Base-by-base conservation (phyloP, 1,140 invertebrate species). In the Eumaeus atala region DNA sequence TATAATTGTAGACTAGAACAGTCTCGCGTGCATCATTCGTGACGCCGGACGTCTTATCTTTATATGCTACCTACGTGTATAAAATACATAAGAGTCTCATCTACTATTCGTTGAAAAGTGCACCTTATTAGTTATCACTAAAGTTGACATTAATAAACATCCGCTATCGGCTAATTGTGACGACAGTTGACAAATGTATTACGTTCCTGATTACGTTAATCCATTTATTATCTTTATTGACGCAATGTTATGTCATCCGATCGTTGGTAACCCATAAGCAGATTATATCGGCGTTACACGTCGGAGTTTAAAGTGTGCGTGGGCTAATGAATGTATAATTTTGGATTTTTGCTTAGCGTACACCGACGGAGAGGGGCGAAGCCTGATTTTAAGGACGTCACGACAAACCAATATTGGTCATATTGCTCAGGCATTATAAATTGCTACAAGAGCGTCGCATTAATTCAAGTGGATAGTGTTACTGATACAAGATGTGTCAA, bases 191-290 rank as follows among this genome's bases (percentile, higher is more conserved):
- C 42, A 47, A 51, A 49, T 33, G 49, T n/a, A 37, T 11, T 18
- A 12, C 9, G 40, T 21, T 36, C 37, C 6, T 17, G 40, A 48
- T 56, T 60, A 49, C 36, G 53, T 42, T 63, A 51, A 56, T 60
- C 59, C 47, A 59, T 54, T 35, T 48, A 53, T 70, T 70, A 70
- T 70, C 67, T 64, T 35, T 58, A 44, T 68, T 64, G 68, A 70
- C 68, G 67, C 61, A 38, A 57, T 58, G 42, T 49, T 58, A 57
- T 66, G 59, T 62, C 67, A 70, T 64, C 63, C 62, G 59, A 61
- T 64, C 44, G 56, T 51, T 70, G 62, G 67, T 70, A 62, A 53
- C 36, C 59, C 61, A 66, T 71, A 68, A 66, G 55, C 59, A 54
- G 62, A 68, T 71, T 64, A 66, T 48, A 11, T 57, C 21, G 21